Conservation (phyloP, 1,140 invertebrate species). For the Atopsyche davidsoni region DNA sequence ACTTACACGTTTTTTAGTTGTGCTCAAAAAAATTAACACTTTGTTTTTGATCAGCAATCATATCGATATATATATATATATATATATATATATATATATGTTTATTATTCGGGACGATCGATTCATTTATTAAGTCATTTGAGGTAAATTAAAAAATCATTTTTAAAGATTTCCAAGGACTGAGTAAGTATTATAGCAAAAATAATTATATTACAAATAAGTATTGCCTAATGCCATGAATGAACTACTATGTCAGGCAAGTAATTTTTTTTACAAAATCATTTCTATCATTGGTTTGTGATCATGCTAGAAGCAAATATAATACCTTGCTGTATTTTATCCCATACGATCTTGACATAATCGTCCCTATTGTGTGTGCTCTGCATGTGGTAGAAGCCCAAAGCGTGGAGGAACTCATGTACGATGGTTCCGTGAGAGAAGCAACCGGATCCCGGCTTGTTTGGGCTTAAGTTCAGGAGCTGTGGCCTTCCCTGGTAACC, state of each 20-base stretch:
- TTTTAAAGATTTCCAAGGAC: too few relatives aligned
- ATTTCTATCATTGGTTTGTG: background rate
- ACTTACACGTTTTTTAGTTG: too few relatives aligned
- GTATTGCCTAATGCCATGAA: background rate
- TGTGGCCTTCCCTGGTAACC: slow-evolving; percentile 46
- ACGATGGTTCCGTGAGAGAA: slow-evolving; percentile 52
- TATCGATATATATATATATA: too few relatives aligned
- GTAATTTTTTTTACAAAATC: background rate
- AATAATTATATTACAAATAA: too few relatives aligned
- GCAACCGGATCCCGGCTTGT: slow-evolving; percentile 44
- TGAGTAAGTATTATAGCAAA: too few relatives aligned
- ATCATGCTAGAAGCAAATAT: background rate
- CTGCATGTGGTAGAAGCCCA: slow-evolving; percentile 70
- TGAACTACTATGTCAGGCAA: background rate
- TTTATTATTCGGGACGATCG: too few relatives aligned
- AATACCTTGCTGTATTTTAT: slow-evolving; percentile 55
- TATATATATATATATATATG: too few relatives aligned
- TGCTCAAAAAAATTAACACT: too few relatives aligned
- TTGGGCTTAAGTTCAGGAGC: slow-evolving; percentile 44
- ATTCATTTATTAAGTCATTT: too few relatives aligned
- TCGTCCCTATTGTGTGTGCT: slow-evolving; percentile 62
- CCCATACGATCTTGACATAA: slow-evolving; percentile 58
- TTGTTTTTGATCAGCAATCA: too few relatives aligned
- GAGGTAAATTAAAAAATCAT: too few relatives aligned
- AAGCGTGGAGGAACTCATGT: slow-evolving; percentile 62